phyloP scores from a whole-genome alignment of 2,888 invertebrate species.

The Acanthosepion lycidas region DNA sequence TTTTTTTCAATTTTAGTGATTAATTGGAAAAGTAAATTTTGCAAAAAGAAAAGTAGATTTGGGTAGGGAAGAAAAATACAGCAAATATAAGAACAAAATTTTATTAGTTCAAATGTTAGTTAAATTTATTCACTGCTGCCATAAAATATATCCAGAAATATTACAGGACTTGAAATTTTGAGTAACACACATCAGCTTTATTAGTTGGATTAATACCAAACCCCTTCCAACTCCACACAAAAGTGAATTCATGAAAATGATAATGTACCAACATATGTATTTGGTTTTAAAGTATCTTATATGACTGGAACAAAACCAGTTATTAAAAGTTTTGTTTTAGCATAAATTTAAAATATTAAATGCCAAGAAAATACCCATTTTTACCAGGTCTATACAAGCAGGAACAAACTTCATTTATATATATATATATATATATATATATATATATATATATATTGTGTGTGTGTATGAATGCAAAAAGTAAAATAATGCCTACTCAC shows the following conservation, averaged over 20 bases:
- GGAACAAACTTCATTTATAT: no score
- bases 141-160: constrained; percentile 5
- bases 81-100: constrained; percentile 23
- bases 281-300: no score
- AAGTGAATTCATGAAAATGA: constrained; percentile 33
- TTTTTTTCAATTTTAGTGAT: no score
- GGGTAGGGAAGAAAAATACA: background rate
- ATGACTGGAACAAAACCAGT: background rate
- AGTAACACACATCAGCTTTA: background rate
- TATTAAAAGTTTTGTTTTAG: background rate
- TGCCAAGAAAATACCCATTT: constrained; percentile 17
- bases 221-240: background rate
- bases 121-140: background rate
- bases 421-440: no score
- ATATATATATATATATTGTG: no score
- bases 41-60: background rate
- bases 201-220: background rate
- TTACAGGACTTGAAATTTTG: background rate
- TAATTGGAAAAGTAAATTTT: background rate
- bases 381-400: background rate
- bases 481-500: no score
- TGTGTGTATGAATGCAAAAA: no score
- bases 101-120: background rate
- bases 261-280: background rate
- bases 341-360: background rate